Evolutionary conservation across 2,888 invertebrate genomes (phyloP).

Genomic region (Ernsta delagoae): DNA sequence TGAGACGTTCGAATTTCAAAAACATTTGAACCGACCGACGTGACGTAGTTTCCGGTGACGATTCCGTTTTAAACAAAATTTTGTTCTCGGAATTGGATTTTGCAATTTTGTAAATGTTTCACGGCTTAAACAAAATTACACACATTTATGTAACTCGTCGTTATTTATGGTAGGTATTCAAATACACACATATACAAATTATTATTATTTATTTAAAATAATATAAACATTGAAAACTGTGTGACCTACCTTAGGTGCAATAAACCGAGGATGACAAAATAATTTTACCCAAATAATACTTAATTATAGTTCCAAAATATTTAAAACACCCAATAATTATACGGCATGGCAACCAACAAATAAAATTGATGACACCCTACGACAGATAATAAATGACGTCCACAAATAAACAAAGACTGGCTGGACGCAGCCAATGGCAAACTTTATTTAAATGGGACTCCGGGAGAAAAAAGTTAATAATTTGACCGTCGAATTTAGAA

Average conservation of each 20-base stretch:
- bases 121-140: background rate
- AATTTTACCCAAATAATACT: background rate
- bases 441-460: slow-evolving; percentile 55
- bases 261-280: background rate
- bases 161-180: too few relatives aligned
- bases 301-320: slow-evolving; percentile 4
- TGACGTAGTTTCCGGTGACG: slow-evolving; percentile 81
- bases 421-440: slow-evolving; percentile 56
- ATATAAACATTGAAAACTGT: too few relatives aligned
- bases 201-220: too few relatives aligned
- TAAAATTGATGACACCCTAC: slow-evolving; percentile 34
- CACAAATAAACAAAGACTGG: slow-evolving; percentile 34
- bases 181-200: too few relatives aligned
- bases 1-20: slow-evolving; percentile 79
- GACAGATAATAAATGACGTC: slow-evolving; percentile 36
- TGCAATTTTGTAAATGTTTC: slow-evolving; percentile 47
- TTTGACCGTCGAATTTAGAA: slow-evolving; percentile 58
- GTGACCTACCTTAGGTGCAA: too few relatives aligned
- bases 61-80: slow-evolving; percentile 53
- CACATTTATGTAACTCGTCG: background rate
- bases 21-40: slow-evolving; percentile 70
- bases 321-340: slow-evolving; percentile 25
- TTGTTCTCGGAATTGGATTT: slow-evolving; percentile 45
- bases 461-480: slow-evolving; percentile 65
- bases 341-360: slow-evolving; percentile 16